These are phyloP conservation scores for Canis aureus DNA, from an alignment of 2,113 vertebrate species.

Conservation along the genomic window DNA sequence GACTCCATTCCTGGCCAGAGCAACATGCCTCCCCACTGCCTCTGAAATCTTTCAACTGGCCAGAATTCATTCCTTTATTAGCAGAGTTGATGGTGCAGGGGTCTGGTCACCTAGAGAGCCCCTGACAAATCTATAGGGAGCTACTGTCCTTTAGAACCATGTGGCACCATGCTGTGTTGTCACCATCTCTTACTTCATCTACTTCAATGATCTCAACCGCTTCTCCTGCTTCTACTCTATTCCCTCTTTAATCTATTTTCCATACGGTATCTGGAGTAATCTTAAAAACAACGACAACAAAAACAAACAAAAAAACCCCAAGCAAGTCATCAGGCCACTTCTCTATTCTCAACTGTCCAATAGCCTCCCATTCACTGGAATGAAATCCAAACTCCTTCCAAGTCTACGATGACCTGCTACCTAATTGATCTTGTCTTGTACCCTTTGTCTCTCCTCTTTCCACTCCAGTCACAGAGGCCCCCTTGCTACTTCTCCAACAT, in stretches of 20 bases:
- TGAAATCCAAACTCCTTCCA: neutral
- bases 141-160: accelerated
- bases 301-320: neutral
- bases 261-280: neutral
- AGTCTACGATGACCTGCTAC: too few relatives aligned
- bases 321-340: neutral
- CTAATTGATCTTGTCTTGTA: neutral
- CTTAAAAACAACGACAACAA: neutral
- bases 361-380: neutral
- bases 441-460: neutral
- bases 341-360: neutral
- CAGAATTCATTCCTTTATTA: neutral
- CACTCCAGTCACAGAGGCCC: neutral
- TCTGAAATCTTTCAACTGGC: neutral
- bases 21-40: too few relatives aligned
- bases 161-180: neutral
- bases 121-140: neutral
- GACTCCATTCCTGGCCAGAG: neutral
- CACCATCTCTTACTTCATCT: neutral
- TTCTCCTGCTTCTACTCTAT: neutral
- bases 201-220: neutral
- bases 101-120: neutral
- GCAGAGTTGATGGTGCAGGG: neutral
- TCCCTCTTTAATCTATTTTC: neutral
- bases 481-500: neutral